Percentiles rank a stretch among this genome's conserved stretches.
These are phyloP conservation scores for Shinisaurus crocodilurus DNA, from an alignment of 2,113 vertebrate species.

Conservation along the genomic window DNA sequence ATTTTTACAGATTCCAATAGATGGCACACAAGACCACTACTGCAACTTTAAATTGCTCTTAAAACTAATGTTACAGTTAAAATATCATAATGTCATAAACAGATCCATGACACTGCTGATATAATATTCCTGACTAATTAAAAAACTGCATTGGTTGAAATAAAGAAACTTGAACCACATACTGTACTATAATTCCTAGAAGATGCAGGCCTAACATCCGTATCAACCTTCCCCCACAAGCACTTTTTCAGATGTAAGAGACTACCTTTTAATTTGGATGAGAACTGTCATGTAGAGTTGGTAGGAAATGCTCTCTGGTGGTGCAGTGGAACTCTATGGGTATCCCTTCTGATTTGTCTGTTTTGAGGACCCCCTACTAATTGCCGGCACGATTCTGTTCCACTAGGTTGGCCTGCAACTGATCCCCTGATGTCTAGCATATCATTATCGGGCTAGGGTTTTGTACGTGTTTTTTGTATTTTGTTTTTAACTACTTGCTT, in stretches of 20 bases:
- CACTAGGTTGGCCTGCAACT: too few species aligned
- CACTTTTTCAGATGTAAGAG: background rate
- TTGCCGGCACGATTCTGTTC: too few species aligned
- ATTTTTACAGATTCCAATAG: slow-evolving; percentile 75
- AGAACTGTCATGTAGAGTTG: background rate
- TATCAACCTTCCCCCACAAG: background rate
- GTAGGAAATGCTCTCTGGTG: background rate
- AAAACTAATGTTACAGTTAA: slow-evolving; percentile 26
- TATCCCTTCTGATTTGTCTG: background rate
- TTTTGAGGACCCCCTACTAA: background rate
- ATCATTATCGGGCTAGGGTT: too few species aligned
- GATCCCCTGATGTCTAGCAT: too few species aligned
- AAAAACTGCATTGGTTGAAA: background rate
- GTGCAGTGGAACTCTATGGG: background rate
- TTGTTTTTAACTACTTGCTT: too few species aligned
- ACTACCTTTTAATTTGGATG: background rate
- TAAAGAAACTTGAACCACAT: background rate
- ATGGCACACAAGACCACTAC: slow-evolving; percentile 78
- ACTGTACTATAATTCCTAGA: background rate
- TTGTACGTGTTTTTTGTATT: too few species aligned
- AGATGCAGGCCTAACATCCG: slow-evolving; percentile 14
- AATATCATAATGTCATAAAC: slow-evolving; percentile 20
- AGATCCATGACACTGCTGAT: background rate
- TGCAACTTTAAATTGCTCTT: slow-evolving; percentile 40
- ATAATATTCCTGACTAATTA: slow-evolving; percentile 24